phyloP scores from a whole-genome alignment of 2,113 vertebrate genomes.

The Brachypodius melanocephalos region DNA sequence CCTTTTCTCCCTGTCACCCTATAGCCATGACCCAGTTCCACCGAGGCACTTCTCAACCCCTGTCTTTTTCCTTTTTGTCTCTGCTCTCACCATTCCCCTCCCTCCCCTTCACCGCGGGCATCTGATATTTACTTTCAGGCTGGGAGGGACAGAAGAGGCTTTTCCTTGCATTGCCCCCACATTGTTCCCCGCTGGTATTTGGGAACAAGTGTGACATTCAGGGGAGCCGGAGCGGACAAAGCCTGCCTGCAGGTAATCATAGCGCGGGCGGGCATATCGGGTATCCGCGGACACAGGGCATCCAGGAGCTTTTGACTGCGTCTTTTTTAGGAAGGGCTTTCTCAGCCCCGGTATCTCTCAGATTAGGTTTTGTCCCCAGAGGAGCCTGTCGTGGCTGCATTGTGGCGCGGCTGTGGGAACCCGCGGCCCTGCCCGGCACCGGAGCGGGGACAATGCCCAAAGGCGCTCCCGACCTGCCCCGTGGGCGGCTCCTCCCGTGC shows the following conservation, averaged over 20 bases:
- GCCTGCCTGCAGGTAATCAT: constrained; percentile 44
- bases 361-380: constrained; percentile 75
- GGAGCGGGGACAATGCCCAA: constrained; percentile 34
- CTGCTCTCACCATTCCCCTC: background rate
- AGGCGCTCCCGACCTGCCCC: background rate
- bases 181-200: constrained; percentile 51
- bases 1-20: constrained; percentile 30
- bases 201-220: constrained; percentile 73
- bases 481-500: background rate
- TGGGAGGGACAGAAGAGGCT: constrained; percentile 25
- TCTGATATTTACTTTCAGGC: constrained; percentile 43
- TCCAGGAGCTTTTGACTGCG: constrained; percentile 51
- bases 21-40: constrained; percentile 66
- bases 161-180: constrained; percentile 13
- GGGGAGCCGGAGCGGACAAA: constrained; percentile 44
- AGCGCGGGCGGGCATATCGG: constrained; percentile 42
- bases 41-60: background rate
- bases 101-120: background rate
- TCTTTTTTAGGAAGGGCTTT: constrained; percentile 71
- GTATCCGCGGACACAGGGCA: constrained; percentile 59
- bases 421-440: background rate
- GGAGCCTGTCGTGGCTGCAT: constrained; percentile 63
- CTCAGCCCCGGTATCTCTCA: constrained; percentile 66
- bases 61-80: background rate
- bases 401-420: constrained; percentile 73